Conservation (phyloP, 1,140 invertebrate genomes). For the Lepidurus couesii region DNA sequence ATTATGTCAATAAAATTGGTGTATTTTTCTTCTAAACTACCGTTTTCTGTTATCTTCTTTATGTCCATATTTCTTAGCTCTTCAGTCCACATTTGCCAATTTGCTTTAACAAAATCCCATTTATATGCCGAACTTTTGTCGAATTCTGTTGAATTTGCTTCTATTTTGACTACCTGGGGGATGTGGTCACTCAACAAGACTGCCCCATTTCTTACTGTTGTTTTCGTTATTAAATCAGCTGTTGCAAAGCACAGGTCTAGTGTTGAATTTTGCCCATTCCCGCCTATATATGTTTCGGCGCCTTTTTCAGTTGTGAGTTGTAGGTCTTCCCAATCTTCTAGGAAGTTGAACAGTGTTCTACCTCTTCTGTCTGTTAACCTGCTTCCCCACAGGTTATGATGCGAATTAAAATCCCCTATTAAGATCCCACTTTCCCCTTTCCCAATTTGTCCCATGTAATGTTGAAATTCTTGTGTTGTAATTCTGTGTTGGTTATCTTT, state of each 20-base stretch:
- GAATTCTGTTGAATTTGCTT: background rate
- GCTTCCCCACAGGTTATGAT: too few species aligned
- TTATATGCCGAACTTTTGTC: background rate
- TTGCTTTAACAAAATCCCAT: background rate
- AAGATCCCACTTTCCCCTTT: too few species aligned
- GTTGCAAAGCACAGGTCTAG: background rate
- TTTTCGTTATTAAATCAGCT: background rate
- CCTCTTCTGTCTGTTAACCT: too few species aligned
- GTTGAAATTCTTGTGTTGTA: too few species aligned
- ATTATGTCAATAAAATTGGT: too few species aligned
- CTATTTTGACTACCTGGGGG: background rate
- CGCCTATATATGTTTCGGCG: background rate
- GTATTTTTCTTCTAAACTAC: too few species aligned
- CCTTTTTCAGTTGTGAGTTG: too few species aligned
- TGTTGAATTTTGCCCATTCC: background rate
- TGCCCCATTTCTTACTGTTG: conserved; percentile 5
- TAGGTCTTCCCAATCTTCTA: too few species aligned
- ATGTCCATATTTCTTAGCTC: background rate
- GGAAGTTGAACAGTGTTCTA: too few species aligned
- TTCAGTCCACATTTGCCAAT: background rate
- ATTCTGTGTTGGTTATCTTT: too few species aligned
- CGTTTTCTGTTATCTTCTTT: background rate
- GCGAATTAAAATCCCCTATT: too few species aligned
- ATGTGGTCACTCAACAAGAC: background rate
- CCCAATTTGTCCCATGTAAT: too few species aligned